Conservation (phyloP, 2,888 invertebrate species). For the Cosmia trapezina region DNA sequence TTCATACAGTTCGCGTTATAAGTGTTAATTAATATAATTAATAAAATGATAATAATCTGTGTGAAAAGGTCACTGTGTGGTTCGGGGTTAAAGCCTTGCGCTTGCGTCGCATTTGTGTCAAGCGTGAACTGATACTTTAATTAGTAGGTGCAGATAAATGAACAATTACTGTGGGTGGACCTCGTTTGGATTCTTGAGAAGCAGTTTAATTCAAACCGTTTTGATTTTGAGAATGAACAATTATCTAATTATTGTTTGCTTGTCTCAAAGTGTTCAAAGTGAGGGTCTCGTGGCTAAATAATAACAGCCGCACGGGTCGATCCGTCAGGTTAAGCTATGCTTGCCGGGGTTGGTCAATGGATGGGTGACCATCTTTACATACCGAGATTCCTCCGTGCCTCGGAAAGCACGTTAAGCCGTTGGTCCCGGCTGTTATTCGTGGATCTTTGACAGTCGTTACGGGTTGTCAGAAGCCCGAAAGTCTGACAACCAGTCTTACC, state of each 20-base stretch:
- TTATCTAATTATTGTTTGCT: constrained; percentile 5
- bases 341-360: too few relatives aligned
- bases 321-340: too few relatives aligned
- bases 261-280: too few relatives aligned
- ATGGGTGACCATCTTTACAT: too few relatives aligned
- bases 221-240: background rate
- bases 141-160: constrained; percentile 43
- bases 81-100: constrained; percentile 52
- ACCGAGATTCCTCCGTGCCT: too few relatives aligned
- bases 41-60: constrained; percentile 73
- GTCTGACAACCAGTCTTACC: too few relatives aligned
- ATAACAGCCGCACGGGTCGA: too few relatives aligned
- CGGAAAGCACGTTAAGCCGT: too few relatives aligned
- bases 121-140: constrained; percentile 54
- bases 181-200: constrained; percentile 38
- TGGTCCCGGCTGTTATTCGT: too few relatives aligned
- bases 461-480: too few relatives aligned
- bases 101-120: constrained; percentile 59
- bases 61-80: constrained; percentile 74
- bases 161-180: constrained; percentile 47
- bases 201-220: background rate
- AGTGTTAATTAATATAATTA: constrained; percentile 75
- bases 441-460: too few relatives aligned
- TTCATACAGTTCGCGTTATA: constrained; percentile 31
- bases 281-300: too few relatives aligned